These are phyloP conservation scores for Oedothorax gibbosus DNA, from an alignment of 1,140 invertebrate species.

Conservation along the genomic window DNA sequence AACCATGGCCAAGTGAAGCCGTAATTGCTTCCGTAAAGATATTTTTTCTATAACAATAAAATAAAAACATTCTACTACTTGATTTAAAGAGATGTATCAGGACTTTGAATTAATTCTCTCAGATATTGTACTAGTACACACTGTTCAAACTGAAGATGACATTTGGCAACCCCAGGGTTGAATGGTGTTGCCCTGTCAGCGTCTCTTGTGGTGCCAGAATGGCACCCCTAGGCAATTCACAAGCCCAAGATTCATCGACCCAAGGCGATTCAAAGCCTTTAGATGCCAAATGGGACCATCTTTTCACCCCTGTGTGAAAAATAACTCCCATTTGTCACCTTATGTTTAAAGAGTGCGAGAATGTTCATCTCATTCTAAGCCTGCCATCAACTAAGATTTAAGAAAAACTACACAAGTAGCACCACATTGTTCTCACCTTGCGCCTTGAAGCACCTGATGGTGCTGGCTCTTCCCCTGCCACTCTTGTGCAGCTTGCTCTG, in stretches of 20 bases:
- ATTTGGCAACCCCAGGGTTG: too few relatives aligned
- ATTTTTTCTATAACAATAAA: too few relatives aligned
- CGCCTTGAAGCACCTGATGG: constrained; percentile 34
- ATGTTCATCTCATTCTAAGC: background rate
- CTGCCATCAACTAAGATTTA: background rate
- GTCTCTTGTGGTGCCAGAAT: too few relatives aligned
- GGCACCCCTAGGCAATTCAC: too few relatives aligned
- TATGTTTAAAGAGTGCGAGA: background rate
- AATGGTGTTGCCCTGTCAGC: too few relatives aligned
- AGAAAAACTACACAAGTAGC: background rate
- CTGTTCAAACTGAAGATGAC: too few relatives aligned
- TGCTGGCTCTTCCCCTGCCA: constrained; percentile 60
- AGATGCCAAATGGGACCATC: too few relatives aligned
- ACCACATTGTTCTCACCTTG: constrained; percentile 27
- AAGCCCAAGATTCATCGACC: too few relatives aligned
- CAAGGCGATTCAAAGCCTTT: too few relatives aligned
- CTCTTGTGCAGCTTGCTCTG: constrained; percentile 66
- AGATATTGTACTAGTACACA: background rate
- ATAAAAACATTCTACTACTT: background rate
- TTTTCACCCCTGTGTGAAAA: too few relatives aligned
- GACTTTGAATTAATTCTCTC: background rate
- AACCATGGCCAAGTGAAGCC: too few relatives aligned
- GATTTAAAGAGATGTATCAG: background rate
- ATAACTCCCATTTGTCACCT: background rate
- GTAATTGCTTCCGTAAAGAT: too few relatives aligned